These are phyloP conservation scores for Calliopum simillimum DNA, from an alignment of 2,888 invertebrate genomes.

Conservation along the genomic window DNA sequence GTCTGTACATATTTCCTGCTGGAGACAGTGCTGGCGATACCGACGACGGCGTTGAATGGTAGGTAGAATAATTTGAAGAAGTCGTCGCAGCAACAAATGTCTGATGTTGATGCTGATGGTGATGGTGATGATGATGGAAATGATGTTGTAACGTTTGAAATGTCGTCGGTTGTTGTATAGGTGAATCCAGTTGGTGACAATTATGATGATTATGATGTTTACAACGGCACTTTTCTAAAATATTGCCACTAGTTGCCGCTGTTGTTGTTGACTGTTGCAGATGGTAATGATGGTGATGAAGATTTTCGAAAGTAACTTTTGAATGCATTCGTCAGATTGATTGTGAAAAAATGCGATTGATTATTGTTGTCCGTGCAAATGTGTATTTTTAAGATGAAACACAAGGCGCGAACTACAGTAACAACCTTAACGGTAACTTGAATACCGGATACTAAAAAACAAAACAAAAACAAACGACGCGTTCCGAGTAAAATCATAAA, in stretches of 20 bases:
- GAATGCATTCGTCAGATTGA: slow-evolving; percentile 61
- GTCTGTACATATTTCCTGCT: slow-evolving; percentile 62
- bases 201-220: slow-evolving; percentile 47
- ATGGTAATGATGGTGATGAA: slow-evolving; percentile 55
- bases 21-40: slow-evolving; percentile 36
- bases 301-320: slow-evolving; percentile 58
- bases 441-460: not conserved
- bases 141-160: slow-evolving; percentile 34
- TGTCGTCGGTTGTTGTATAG: slow-evolving; percentile 30
- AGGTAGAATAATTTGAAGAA: slow-evolving; percentile 42
- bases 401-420: not conserved
- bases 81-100: slow-evolving; percentile 48
- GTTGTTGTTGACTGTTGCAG: slow-evolving; percentile 51
- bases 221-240: slow-evolving; percentile 62
- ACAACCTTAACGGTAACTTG: not conserved
- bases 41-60: slow-evolving; percentile 37
- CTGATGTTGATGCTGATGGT: slow-evolving; percentile 44
- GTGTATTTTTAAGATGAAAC: not conserved
- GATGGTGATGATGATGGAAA: slow-evolving; percentile 42
- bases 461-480: not conserved
- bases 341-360: not conserved
- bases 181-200: slow-evolving; percentile 37
- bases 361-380: not conserved
- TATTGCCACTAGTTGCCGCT: slow-evolving; percentile 47
- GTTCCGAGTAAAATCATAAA: not conserved